These are phyloP conservation scores for Chionis minor DNA, from an alignment of 2,113 vertebrate species.

Conservation along the genomic window DNA sequence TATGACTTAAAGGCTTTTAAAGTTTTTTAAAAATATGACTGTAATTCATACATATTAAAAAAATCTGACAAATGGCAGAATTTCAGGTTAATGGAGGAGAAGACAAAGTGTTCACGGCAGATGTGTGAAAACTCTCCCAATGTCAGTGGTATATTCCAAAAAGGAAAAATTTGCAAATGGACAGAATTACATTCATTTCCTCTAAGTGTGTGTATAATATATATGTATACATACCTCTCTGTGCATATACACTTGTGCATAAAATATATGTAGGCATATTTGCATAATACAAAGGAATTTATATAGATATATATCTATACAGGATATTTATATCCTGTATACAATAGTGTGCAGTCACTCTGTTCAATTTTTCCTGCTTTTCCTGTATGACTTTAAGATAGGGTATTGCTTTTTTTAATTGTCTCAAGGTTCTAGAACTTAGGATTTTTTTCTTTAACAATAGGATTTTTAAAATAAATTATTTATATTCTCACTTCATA, in stretches of 20 bases:
- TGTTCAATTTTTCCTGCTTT: not conserved
- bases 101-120: not conserved
- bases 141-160: not conserved
- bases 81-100: not conserved
- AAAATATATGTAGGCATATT: not conserved
- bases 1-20: not conserved
- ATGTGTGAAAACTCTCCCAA: not conserved
- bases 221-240: not conserved
- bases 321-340: not conserved
- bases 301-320: not conserved
- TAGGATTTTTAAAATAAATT: not conserved
- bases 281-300: not conserved
- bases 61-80: not conserved
- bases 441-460: not conserved
- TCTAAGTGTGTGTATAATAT: not conserved
- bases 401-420: not conserved
- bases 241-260: fast-evolving
- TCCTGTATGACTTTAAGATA: not conserved
- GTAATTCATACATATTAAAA: not conserved
- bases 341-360: not conserved
- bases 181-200: not conserved
- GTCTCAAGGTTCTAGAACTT: not conserved
- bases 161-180: not conserved
- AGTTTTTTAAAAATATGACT: not conserved
- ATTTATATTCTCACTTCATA: not conserved